A percentile compares a stretch with the other conserved stretches of the same genome.
These are phyloP conservation scores for Carcinoscorpius rotundicauda DNA, from an alignment of 1,140 invertebrate species.

Conservation along the genomic window DNA sequence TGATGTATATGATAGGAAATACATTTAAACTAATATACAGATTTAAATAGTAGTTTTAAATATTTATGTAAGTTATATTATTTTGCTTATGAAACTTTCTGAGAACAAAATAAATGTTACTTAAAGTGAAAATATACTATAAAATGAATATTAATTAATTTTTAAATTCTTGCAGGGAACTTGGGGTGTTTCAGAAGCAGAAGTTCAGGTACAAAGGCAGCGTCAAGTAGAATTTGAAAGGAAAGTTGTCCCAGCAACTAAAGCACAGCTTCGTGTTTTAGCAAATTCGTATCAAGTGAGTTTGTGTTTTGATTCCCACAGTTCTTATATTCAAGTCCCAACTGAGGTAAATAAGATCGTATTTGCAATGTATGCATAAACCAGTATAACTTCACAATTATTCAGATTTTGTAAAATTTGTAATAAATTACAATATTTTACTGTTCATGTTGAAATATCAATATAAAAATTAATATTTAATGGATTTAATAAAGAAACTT, in stretches of 20 bases:
- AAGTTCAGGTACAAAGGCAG: slow-evolving; percentile 42
- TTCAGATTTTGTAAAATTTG: too few species aligned
- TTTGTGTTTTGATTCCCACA: too few species aligned
- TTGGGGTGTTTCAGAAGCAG: slow-evolving; percentile 30
- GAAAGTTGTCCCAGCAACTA: slow-evolving; percentile 31
- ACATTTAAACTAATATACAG: not conserved
- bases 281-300: slow-evolving; percentile 40
- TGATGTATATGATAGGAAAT: not conserved
- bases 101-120: not conserved
- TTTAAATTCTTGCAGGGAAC: slow-evolving; percentile 27
- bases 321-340: too few species aligned
- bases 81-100: too few species aligned
- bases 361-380: too few species aligned
- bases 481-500: too few species aligned
- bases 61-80: not conserved
- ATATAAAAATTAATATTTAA: too few species aligned
- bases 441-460: too few species aligned
- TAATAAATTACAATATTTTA: too few species aligned
- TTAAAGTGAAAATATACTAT: not conserved
- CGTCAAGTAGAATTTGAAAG: slow-evolving; percentile 37
- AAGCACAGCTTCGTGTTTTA: slow-evolving; percentile 34
- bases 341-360: too few species aligned
- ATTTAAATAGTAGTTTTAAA: not conserved
- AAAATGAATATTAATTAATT: not conserved
- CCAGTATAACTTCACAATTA: too few species aligned